phyloP scores from a whole-genome alignment of 2,888 invertebrate species.

The Eledone cirrhosa region DNA sequence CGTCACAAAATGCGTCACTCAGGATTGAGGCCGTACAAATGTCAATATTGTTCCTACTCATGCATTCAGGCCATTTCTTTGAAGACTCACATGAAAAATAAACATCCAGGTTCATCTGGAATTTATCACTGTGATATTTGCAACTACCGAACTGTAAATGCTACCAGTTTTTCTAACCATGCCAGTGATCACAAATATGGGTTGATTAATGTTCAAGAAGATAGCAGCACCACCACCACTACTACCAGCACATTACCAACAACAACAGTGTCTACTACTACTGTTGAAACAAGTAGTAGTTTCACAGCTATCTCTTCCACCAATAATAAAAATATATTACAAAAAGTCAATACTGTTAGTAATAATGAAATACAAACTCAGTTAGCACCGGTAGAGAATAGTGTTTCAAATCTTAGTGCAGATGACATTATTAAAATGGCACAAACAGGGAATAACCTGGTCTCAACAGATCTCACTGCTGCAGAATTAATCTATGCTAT shows the following conservation, averaged over 20 bases:
- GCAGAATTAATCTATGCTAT: constrained; percentile 53
- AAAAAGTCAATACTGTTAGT: background rate
- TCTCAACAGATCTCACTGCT: constrained; percentile 46
- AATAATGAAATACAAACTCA: constrained; percentile 35
- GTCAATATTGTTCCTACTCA: constrained; percentile 81
- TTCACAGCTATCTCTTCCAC: background rate
- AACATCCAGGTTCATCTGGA: constrained; percentile 74
- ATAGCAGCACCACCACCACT: constrained; percentile 28
- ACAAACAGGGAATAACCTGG: constrained; percentile 41
- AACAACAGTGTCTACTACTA: background rate
- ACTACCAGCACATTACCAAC: background rate
- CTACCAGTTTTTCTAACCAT: constrained; percentile 73
- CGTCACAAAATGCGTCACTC: constrained; percentile 82
- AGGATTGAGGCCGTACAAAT: constrained; percentile 79
- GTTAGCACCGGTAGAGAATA: constrained; percentile 49
- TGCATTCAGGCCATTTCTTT: constrained; percentile 80
- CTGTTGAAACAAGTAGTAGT: constrained; percentile 1
- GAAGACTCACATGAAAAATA: constrained; percentile 80
- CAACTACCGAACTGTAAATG: constrained; percentile 72
- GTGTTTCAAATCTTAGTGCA: constrained; percentile 51
- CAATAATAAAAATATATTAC: constrained; percentile 4
- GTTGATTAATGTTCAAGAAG: constrained; percentile 41
- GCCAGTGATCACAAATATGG: constrained; percentile 72
- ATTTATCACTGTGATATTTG: constrained; percentile 53
- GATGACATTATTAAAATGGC: constrained; percentile 53